Percentiles rank a stretch among this genome's conserved stretches.
Conservation (phyloP, 2,888 invertebrate genomes). For the Hololepta plana region DNA sequence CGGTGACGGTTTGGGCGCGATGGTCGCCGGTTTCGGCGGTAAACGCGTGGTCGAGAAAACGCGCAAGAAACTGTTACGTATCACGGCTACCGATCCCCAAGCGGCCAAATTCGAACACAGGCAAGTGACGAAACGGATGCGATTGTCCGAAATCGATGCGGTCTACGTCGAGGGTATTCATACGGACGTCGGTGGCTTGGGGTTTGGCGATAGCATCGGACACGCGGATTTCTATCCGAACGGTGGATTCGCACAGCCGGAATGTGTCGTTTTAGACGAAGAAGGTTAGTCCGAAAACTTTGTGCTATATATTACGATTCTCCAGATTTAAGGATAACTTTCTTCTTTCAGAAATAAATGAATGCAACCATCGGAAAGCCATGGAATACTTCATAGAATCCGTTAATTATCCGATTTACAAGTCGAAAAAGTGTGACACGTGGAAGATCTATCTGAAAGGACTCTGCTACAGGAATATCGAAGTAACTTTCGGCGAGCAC, state of each 20-base stretch:
- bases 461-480: slow-evolving; percentile 13
- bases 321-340: too few species aligned
- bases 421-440: slow-evolving; percentile 22
- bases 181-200: slow-evolving; percentile 42
- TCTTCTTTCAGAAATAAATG: too few species aligned
- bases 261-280: neutral
- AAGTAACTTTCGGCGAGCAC: slow-evolving; percentile 14
- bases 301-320: too few species aligned
- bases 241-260: slow-evolving; percentile 34
- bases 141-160: slow-evolving; percentile 43
- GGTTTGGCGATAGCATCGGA: slow-evolving; percentile 39
- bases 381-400: slow-evolving; percentile 29
- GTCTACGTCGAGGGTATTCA: slow-evolving; percentile 53
- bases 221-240: slow-evolving; percentile 57
- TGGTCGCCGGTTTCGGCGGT: slow-evolving; percentile 19
- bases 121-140: slow-evolving; percentile 21
- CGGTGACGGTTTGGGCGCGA: slow-evolving; percentile 22
- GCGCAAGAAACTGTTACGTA: slow-evolving; percentile 20
- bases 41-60: slow-evolving; percentile 13
- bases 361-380: slow-evolving; percentile 28
- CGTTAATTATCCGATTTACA: slow-evolving; percentile 20
- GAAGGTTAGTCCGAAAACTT: too few species aligned
- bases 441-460: slow-evolving; percentile 20
- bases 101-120: slow-evolving; percentile 27
- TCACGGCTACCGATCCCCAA: slow-evolving; percentile 33